Evolutionary conservation across 2,797 vertebrate species (phyloP).

Genomic region (Dromococcyx pavoninus): DNA sequence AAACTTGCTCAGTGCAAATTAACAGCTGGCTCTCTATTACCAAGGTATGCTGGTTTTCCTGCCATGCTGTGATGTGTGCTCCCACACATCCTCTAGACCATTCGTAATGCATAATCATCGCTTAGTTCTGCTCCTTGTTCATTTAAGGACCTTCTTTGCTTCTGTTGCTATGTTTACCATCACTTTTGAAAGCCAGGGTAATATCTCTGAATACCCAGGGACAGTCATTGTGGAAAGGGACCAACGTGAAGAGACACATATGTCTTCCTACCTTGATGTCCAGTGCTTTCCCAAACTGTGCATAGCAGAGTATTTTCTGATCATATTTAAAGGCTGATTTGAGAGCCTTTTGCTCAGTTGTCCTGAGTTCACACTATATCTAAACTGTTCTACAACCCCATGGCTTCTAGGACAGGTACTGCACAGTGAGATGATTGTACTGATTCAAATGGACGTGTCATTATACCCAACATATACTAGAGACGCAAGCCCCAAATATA

Average conservation of each 20-base stretch:
- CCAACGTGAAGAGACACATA: not conserved
- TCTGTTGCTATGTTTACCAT: not conserved
- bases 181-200: not conserved
- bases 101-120: not conserved
- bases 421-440: not conserved
- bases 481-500: too few relatives aligned
- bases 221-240: not conserved
- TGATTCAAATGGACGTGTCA: not conserved
- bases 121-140: not conserved
- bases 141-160: not conserved
- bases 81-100: not conserved
- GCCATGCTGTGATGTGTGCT: not conserved
- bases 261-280: not conserved
- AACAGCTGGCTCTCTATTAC: not conserved
- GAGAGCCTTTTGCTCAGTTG: not conserved
- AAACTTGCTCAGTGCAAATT: not conserved
- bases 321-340: not conserved
- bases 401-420: not conserved
- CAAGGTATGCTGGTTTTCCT: not conserved
- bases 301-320: not conserved
- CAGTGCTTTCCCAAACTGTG: not conserved
- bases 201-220: not conserved
- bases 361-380: not conserved
- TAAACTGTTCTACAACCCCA: not conserved
- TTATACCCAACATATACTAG: not conserved